phyloP scores from a whole-genome alignment of 2,113 vertebrate species.

The Mustelus asterias region DNA sequence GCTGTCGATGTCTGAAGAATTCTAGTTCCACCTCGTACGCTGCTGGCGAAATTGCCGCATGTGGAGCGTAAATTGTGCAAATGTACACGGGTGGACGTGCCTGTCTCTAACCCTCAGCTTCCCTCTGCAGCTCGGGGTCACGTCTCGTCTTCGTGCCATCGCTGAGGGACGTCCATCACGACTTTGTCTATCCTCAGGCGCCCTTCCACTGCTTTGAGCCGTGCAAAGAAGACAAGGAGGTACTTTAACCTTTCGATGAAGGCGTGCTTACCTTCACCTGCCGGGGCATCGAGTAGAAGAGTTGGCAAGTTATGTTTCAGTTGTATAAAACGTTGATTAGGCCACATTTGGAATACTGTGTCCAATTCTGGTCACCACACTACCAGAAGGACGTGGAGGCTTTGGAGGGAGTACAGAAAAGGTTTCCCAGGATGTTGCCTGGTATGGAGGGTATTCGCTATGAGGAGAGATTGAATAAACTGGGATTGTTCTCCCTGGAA shows the following conservation, averaged over 20 bases:
- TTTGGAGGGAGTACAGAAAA: too few relatives aligned
- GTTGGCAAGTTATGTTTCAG: too few relatives aligned
- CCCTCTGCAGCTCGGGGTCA: conserved; percentile 48
- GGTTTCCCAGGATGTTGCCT: too few relatives aligned
- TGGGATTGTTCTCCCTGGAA: too few relatives aligned
- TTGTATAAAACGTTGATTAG: too few relatives aligned
- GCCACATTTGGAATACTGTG: too few relatives aligned
- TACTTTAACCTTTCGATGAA: conserved; percentile 42
- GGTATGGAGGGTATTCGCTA: too few relatives aligned
- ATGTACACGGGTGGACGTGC: background rate
- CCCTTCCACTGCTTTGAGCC: conserved; percentile 62
- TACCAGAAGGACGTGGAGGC: too few relatives aligned
- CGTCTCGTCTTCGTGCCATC: conserved; percentile 77
- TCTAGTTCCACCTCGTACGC: background rate
- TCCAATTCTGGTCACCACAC: too few relatives aligned
- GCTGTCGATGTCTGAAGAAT: background rate
- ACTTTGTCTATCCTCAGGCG: conserved; percentile 78
- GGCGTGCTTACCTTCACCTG: too few relatives aligned
- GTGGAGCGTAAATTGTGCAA: background rate
- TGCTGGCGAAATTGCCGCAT: background rate
- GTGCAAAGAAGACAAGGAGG: conserved; percentile 66
- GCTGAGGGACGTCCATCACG: conserved; percentile 72
- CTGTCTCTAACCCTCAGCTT: background rate
- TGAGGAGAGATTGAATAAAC: too few relatives aligned
- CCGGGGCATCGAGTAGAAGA: too few relatives aligned